phyloP scores from a whole-genome alignment of 2,113 vertebrate genomes.

The Urocolius indicus region DNA sequence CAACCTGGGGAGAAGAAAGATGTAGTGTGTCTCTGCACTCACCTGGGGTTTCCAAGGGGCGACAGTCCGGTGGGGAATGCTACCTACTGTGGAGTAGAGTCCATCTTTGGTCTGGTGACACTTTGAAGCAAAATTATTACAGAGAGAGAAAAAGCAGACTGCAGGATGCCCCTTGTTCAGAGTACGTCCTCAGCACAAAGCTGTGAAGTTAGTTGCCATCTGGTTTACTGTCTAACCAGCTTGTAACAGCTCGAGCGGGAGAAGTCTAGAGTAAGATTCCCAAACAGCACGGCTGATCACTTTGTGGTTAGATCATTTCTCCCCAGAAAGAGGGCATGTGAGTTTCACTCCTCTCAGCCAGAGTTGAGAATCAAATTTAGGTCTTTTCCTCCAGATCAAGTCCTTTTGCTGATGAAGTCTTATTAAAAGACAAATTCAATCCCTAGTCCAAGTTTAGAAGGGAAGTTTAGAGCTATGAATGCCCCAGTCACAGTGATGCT shows the following conservation, averaged over 20 bases:
- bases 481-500: neutral
- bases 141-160: neutral
- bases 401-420: accelerated
- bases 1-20: neutral
- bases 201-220: neutral
- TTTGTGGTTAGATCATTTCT: neutral
- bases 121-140: neutral
- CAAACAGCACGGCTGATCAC: neutral
- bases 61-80: accelerated
- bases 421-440: neutral
- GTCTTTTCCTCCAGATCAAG: neutral
- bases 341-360: neutral
- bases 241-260: neutral
- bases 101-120: neutral
- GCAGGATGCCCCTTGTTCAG: neutral
- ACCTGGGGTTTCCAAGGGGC: neutral
- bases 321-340: neutral
- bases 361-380: neutral
- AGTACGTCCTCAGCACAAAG: neutral
- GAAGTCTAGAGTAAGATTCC: neutral
- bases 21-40: neutral
- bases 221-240: neutral
- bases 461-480: neutral
- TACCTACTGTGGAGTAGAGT: neutral
- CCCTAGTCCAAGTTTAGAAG: neutral